phyloP scores from a whole-genome alignment of 2,888 invertebrate species.

The Hemicrepidius hirtus region DNA sequence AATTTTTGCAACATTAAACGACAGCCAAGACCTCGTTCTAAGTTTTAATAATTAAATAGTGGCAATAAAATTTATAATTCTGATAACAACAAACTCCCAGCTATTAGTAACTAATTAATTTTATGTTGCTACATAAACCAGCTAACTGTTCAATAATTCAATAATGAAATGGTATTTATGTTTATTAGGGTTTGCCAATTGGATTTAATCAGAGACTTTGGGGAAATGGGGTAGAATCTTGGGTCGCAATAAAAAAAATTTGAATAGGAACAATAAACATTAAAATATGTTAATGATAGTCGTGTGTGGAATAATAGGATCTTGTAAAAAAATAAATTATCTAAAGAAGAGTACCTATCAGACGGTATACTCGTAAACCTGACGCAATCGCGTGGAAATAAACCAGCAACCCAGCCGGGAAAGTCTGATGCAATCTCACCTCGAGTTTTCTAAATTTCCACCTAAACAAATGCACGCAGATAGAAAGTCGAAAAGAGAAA shows the following conservation, averaged over 20 bases:
- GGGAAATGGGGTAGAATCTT: no score
- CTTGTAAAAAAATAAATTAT: conserved; percentile 6
- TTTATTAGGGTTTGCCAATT: no score
- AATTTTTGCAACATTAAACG: conserved; percentile 14
- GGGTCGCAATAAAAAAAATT: no score
- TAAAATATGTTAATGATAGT: not conserved
- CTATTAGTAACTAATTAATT: conserved; percentile 11
- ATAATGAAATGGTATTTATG: not conserved
- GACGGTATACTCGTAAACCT: not conserved
- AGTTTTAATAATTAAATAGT: conserved; percentile 3
- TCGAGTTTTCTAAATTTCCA: conserved; percentile 10
- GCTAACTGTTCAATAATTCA: not conserved
- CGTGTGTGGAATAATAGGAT: not conserved
- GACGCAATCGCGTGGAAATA: conserved; percentile 20
- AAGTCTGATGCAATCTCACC: conserved; percentile 11
- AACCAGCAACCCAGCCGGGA: not conserved
- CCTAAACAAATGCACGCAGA: not conserved
- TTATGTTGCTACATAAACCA: not conserved
- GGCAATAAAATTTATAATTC: not conserved
- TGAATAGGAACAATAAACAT: no score
- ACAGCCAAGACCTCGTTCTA: conserved; percentile 16
- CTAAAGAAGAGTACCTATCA: not conserved
- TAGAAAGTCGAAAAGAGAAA: not conserved
- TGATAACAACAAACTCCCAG: not conserved
- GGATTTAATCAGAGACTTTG: no score